Conservation (phyloP, 2,888 invertebrate species). For the Mythimna albipuncta region DNA sequence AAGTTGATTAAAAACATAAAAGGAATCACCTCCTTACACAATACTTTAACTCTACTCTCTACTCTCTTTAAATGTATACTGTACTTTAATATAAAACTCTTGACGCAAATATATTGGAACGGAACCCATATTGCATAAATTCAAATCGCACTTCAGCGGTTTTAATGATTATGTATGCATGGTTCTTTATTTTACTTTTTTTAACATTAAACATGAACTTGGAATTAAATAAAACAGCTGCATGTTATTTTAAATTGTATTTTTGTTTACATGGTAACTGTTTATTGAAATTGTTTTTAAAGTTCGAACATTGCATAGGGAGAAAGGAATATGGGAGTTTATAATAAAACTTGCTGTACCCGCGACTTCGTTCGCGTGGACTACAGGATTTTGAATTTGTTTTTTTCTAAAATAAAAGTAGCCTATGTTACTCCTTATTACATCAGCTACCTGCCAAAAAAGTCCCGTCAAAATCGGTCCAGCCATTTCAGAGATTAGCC, state of each 20-base stretch:
- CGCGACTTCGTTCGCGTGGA: too few species aligned
- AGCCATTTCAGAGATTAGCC: too few species aligned
- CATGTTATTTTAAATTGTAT: slow-evolving; percentile 29
- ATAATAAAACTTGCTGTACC: too few species aligned
- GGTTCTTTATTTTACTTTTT: slow-evolving; percentile 44
- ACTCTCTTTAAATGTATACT: too few species aligned
- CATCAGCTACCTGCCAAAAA: too few species aligned
- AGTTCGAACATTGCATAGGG: slow-evolving; percentile 12
- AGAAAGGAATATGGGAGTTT: not conserved
- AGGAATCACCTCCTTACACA: too few species aligned
- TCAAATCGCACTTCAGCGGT: not conserved
- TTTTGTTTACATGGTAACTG: slow-evolving; percentile 22
- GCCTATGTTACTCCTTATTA: too few species aligned
- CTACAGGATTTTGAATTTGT: too few species aligned
- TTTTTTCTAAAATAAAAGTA: too few species aligned
- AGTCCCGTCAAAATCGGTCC: too few species aligned
- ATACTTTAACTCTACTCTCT: not conserved
- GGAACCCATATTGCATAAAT: not conserved
- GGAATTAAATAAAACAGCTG: slow-evolving; percentile 46
- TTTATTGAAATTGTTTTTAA: slow-evolving; percentile 28
- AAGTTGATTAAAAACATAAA: too few species aligned
- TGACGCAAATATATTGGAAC: not conserved
- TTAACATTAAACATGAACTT: slow-evolving; percentile 45
- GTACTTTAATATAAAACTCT: too few species aligned
- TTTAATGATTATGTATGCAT: slow-evolving; percentile 41